Base-by-base conservation (phyloP, 2,113 vertebrate species). In the Telmatochromis bifrenatus region DNA sequence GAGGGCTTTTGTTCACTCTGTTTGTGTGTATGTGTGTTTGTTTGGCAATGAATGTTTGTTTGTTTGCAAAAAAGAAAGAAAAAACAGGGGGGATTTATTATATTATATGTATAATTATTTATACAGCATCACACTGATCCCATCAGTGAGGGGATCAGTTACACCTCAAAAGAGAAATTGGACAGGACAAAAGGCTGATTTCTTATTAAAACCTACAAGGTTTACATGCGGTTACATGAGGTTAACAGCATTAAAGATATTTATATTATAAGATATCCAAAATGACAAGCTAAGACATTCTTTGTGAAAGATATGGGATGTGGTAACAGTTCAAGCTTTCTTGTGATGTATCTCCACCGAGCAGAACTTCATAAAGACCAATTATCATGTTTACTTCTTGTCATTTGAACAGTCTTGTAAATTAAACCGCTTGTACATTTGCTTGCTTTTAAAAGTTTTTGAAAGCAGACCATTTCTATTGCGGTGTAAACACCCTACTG, bases 1-100 rank as follows among this genome's bases (percentile, higher is more conserved):
- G 82, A 83, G 83, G 79, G 83, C 87, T 55, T 92, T 90, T 83
- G 80, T 86, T 89, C 77, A 47, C 13, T n/a, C 54, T 79, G 31
- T 81, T 7, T 81, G 70, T 90, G 23, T 89, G 23, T 60, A 4
- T 28, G 39, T 87, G 37, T 31, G 39, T 86, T 73, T 70, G 83
- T 86, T 13, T 89, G 39, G 81, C 37, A 11, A 26, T 60, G 7
- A 23, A 45, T 60, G 77, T 47, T 7, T 87, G 23, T 70, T 42
- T 51, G 21, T 12, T 39, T 77, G 75, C 51, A 35, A 70, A 83
- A 84, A 53, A 77, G 11, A n/a, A 35, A 70, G 31, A 39, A 2
- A 28, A 17, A 10, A 62, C 51, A 7, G 70, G 56, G 86, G 86
- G 84, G 79, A 88, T 93, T 75, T 82, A 92, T 81, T 81, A 37